Evolutionary conservation across 64 coral and sea anemone species (phyloP).

Genomic region (Dendronephthya gigantea): DNA sequence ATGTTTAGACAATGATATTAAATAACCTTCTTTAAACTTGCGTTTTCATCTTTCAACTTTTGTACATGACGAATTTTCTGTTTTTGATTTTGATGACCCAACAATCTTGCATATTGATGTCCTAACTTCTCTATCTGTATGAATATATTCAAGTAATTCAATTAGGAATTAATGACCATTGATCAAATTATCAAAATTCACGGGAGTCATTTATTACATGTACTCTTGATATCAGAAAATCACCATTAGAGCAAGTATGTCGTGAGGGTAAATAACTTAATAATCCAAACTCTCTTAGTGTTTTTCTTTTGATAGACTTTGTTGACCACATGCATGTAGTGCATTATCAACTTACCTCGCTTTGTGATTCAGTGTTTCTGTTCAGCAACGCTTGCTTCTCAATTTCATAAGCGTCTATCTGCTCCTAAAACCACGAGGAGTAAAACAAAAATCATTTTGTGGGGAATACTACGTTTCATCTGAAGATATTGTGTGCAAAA

Average conservation of each 20-base stretch:
- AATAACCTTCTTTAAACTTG: constrained; percentile 68
- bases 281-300: no score
- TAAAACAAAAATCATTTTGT: not conserved
- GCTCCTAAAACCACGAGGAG: constrained; percentile 45
- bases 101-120: constrained; percentile 73
- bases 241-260: no score
- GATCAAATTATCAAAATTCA: no score
- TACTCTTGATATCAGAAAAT: no score
- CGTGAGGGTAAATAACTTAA: no score
- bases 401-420: constrained; percentile 76
- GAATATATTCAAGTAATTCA: no score
- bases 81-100: constrained; percentile 95
- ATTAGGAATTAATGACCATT: no score
- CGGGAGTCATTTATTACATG: no score
- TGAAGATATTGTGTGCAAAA: not conserved
- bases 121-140: constrained; percentile 64
- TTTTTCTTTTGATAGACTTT: no score
- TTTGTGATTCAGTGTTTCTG: constrained; percentile 65
- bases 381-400: constrained; percentile 68
- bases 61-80: constrained; percentile 94
- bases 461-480: no score
- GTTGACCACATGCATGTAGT: no score
- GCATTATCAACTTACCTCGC: constrained; percentile 81
- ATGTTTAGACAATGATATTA: no score
- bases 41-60: constrained; percentile 80